A percentile compares a stretch with the other conserved stretches of the same genome.
phyloP scores from a whole-genome alignment of 2,113 vertebrate genomes.

The Panthera tigris region DNA sequence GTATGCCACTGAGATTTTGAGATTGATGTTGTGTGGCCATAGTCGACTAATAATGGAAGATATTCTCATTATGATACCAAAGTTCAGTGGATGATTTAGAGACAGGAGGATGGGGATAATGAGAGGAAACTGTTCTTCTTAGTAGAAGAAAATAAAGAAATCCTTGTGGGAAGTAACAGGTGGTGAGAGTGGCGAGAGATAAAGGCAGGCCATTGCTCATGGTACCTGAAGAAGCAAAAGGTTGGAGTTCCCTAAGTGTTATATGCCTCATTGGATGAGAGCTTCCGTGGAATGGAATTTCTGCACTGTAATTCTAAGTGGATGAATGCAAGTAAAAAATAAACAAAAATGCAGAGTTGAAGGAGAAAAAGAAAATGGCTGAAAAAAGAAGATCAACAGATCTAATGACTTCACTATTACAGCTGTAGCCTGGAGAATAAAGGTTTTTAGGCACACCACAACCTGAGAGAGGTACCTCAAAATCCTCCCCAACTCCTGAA shows the following conservation, averaged over 20 bases:
- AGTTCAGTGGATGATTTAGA: not conserved
- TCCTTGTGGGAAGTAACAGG: not conserved
- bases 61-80: not conserved
- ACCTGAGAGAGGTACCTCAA: not conserved
- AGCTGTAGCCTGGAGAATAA: not conserved
- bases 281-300: no score
- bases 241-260: not conserved
- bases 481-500: not conserved
- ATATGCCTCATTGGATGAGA: not conserved
- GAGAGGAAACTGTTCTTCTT: not conserved
- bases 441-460: not conserved
- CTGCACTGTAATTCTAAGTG: not conserved
- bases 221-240: not conserved
- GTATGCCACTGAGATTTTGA: not conserved
- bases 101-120: not conserved
- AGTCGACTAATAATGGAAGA: not conserved
- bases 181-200: not conserved
- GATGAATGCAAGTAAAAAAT: not conserved
- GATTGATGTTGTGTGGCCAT: not conserved
- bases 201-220: not conserved
- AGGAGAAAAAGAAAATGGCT: not conserved
- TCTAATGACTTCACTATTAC: not conserved
- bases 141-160: not conserved
- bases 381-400: not conserved
- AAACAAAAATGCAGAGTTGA: not conserved